Evolutionary conservation across 2,113 vertebrate genomes (phyloP).

Genomic region (Hippocampus comes): DNA sequence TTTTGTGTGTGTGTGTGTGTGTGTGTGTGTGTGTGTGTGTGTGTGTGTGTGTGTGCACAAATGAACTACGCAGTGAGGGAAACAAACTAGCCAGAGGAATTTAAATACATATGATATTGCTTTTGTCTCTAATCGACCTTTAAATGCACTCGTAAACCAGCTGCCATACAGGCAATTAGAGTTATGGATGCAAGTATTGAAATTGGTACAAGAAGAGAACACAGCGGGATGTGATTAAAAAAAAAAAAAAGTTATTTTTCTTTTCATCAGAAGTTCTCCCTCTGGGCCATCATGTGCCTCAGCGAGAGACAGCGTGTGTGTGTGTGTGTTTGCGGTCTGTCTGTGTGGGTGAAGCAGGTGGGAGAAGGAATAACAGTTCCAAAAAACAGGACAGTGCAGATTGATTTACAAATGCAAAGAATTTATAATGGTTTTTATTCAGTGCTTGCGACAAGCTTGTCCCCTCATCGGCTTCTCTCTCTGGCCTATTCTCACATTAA

Average conservation of each 20-base stretch:
- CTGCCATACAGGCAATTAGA: constrained; percentile 17
- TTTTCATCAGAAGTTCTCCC: constrained; percentile 53
- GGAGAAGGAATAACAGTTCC: constrained; percentile 59
- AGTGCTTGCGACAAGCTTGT: constrained; percentile 27
- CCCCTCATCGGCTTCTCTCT: constrained; percentile 6
- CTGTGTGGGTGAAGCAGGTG: constrained; percentile 65
- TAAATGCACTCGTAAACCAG: constrained; percentile 26
- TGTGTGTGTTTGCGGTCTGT: constrained; percentile 42
- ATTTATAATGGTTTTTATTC: constrained; percentile 27
- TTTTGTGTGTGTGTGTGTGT: not conserved
- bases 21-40: no score
- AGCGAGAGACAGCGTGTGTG: constrained; percentile 50
- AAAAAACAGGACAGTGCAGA: constrained; percentile 12
- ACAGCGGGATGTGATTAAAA: constrained; percentile 50
- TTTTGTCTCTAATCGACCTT: constrained; percentile 15
- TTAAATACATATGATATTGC: constrained; percentile 6
- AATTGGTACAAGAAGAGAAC: constrained; percentile 28
- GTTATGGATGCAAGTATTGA: constrained; percentile 19
- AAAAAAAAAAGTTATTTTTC: constrained; percentile 50
- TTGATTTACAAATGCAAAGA: constrained; percentile 29
- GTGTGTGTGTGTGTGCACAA: not conserved
- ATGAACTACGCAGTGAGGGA: constrained; percentile 13
- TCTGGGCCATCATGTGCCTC: constrained; percentile 41
- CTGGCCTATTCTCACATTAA: constrained; percentile 18
- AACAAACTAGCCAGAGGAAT: constrained; percentile 5